Conservation (phyloP, 2,797 vertebrate genomes). For the Anas bernieri region DNA sequence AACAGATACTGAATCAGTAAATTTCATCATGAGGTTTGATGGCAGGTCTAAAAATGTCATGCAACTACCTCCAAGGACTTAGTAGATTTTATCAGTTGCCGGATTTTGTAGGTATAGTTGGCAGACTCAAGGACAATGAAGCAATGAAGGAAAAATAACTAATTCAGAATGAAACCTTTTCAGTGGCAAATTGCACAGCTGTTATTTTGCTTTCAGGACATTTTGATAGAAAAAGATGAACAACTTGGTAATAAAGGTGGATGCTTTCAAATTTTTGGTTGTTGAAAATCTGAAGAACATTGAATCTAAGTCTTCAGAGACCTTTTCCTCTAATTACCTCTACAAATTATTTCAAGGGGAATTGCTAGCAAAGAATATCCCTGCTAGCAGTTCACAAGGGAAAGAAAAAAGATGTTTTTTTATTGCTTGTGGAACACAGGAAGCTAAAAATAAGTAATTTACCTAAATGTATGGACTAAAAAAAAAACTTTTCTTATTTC, state of each 20-base stretch:
- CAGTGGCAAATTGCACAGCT: neutral
- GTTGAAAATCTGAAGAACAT: neutral
- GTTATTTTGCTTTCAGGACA: neutral
- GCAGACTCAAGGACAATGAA: neutral
- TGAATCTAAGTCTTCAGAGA: neutral
- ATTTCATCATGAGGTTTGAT: neutral
- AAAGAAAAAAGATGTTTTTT: neutral
- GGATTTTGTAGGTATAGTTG: neutral
- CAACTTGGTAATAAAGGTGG: neutral
- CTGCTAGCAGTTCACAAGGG: neutral
- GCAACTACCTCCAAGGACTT: neutral
- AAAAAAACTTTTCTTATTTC: neutral
- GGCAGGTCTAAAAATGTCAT: neutral
- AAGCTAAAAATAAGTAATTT: neutral
- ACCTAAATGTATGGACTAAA: neutral
- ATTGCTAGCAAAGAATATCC: neutral
- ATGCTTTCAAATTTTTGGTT: neutral
- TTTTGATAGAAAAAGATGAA: neutral
- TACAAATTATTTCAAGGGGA: neutral
- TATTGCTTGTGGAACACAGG: neutral
- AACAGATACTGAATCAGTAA: neutral
- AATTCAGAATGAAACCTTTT: neutral
- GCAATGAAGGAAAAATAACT: neutral
- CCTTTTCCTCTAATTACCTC: neutral
- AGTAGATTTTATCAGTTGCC: neutral